These are phyloP conservation scores for Rachycentron canadum DNA, from an alignment of 2,797 vertebrate species.

Conservation along the genomic window DNA sequence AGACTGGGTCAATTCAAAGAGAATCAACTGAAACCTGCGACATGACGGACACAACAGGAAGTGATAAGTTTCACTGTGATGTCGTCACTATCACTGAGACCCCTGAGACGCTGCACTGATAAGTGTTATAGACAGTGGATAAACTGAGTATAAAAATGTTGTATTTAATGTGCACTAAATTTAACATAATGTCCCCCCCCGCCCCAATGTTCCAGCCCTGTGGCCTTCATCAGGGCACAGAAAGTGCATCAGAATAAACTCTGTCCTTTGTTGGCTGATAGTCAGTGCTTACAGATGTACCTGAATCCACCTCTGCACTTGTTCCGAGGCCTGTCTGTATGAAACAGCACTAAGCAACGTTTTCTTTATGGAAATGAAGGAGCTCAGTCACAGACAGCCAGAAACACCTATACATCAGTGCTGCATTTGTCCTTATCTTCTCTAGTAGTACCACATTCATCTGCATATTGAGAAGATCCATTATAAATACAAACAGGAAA, in stretches of 20 bases:
- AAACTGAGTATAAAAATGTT: too few relatives aligned
- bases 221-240: too few relatives aligned
- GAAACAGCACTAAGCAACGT: not conserved
- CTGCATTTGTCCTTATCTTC: conserved; percentile 41
- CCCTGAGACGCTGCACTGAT: too few relatives aligned
- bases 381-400: conserved; percentile 13
- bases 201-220: too few relatives aligned
- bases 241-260: not conserved
- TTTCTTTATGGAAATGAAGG: not conserved
- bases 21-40: too few relatives aligned
- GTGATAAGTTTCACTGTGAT: too few relatives aligned
- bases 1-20: too few relatives aligned
- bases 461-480: conserved; percentile 39
- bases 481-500: conserved; percentile 53
- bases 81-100: too few relatives aligned
- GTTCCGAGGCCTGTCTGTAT: not conserved
- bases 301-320: not conserved
- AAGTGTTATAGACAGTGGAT: too few relatives aligned
- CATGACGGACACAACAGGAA: too few relatives aligned
- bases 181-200: too few relatives aligned
- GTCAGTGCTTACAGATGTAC: not conserved
- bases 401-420: conserved; percentile 9
- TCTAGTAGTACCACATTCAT: conserved; percentile 40
- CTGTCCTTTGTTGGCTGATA: not conserved
- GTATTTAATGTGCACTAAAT: too few relatives aligned